Conservation (phyloP, 1,140 invertebrate genomes). For the Stenopsyche tienmushanensis region DNA sequence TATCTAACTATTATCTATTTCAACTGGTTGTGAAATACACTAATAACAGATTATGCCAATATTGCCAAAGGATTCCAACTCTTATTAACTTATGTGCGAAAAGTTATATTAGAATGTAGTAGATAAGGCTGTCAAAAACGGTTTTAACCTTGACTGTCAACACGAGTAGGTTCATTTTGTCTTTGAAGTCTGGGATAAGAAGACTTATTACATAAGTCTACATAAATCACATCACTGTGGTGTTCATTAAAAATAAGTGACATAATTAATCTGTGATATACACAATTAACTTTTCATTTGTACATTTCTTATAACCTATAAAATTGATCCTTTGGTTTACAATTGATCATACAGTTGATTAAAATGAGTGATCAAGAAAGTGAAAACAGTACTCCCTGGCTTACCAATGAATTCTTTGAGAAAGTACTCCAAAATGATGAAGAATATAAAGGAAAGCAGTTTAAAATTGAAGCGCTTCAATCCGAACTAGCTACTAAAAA, state of each 20-base stretch:
- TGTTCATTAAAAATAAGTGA: neutral
- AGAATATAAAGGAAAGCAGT: neutral
- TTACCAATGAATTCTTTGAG: conserved; percentile 25
- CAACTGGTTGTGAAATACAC: too few species aligned
- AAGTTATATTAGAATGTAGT: too few species aligned
- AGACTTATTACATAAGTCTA: neutral
- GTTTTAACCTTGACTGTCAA: too few species aligned
- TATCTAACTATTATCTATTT: too few species aligned
- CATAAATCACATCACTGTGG: neutral
- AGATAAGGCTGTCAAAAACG: too few species aligned
- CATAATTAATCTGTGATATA: neutral
- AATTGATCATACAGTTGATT: too few species aligned
- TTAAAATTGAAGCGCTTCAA: conserved; percentile 15
- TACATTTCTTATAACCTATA: neutral
- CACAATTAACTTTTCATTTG: neutral
- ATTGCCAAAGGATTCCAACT: too few species aligned
- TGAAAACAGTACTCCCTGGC: conserved; percentile 18
- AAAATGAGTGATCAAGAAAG: neutral
- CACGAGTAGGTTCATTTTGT: too few species aligned
- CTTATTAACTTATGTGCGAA: too few species aligned
- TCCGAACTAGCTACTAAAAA: conserved; percentile 20
- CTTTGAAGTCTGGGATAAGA: too few species aligned
- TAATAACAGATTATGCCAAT: too few species aligned
- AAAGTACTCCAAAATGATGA: conserved; percentile 18
- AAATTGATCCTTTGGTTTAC: too few species aligned